A percentile compares a stretch with the other conserved stretches of the same genome.
Conservation (phyloP, 2,888 invertebrate species). For the Synanthedon formicaeformis region DNA sequence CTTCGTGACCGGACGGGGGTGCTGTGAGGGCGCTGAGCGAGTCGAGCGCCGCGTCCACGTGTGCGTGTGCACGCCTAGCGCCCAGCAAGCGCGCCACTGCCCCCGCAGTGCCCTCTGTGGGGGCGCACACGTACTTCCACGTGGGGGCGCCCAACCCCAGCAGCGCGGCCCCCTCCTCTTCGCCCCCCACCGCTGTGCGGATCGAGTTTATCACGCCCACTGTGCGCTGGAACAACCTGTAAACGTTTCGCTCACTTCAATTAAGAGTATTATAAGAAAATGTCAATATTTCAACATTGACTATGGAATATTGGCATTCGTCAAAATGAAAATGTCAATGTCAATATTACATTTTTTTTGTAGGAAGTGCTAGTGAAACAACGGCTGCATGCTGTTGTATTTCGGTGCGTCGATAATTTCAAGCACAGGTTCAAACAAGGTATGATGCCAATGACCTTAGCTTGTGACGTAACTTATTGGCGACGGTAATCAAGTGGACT, state of each 20-base stretch:
- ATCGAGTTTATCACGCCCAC: slow-evolving; percentile 84
- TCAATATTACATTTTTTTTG: too few species aligned
- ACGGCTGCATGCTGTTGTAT: too few species aligned
- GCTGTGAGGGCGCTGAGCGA: slow-evolving; percentile 39
- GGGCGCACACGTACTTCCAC: slow-evolving; percentile 48
- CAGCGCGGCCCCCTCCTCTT: slow-evolving; percentile 27
- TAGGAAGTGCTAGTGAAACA: too few species aligned
- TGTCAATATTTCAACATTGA: not conserved
- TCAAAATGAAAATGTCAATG: too few species aligned
- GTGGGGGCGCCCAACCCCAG: slow-evolving; percentile 36
- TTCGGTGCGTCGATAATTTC: too few species aligned
- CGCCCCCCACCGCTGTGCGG: slow-evolving; percentile 73
- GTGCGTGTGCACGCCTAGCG: slow-evolving; percentile 68
- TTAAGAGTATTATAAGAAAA: not conserved
- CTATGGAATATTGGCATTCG: too few species aligned
- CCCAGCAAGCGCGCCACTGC: slow-evolving; percentile 64
- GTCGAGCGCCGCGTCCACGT: slow-evolving; percentile 75
- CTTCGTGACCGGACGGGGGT: not conserved
- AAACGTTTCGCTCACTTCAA: not conserved
- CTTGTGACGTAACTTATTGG: too few species aligned
- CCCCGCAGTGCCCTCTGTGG: slow-evolving; percentile 38
- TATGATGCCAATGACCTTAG: too few species aligned
- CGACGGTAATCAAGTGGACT: too few species aligned
- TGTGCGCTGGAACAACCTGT: slow-evolving; percentile 78
- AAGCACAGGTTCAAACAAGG: too few species aligned